phyloP scores from a whole-genome alignment of 2,113 vertebrate species.

The Xenopus borealis region DNA sequence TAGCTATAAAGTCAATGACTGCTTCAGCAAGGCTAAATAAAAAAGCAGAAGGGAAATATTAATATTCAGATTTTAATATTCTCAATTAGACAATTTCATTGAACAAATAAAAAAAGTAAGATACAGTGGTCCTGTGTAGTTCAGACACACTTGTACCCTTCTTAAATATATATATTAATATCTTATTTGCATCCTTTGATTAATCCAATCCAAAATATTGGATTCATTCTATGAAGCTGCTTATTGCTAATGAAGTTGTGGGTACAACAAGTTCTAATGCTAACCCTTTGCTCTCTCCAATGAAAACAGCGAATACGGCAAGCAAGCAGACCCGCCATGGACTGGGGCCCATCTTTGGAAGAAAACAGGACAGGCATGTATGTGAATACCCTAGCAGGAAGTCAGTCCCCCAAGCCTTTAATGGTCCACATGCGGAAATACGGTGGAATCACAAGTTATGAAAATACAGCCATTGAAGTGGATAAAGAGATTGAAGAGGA shows the following conservation, averaged over 20 bases:
- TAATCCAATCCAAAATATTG: too few relatives aligned
- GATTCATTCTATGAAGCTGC: neutral
- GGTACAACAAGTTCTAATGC: neutral
- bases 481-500: conserved; percentile 73
- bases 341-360: conserved; percentile 73
- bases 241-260: too few relatives aligned
- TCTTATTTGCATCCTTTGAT: too few relatives aligned
- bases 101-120: too few relatives aligned
- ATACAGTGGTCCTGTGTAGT: too few relatives aligned
- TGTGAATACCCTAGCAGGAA: conserved; percentile 65
- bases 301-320: conserved; percentile 65
- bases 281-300: neutral
- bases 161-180: too few relatives aligned
- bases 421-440: conserved; percentile 79
- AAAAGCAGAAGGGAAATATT: too few relatives aligned
- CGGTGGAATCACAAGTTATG: conserved; percentile 74
- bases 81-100: too few relatives aligned
- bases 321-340: conserved; percentile 68
- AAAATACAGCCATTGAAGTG: conserved; percentile 73
- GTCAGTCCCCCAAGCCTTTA: conserved; percentile 73
- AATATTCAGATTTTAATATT: too few relatives aligned
- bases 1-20: too few relatives aligned
- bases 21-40: too few relatives aligned
- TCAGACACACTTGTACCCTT: too few relatives aligned
- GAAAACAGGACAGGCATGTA: conserved; percentile 74